These are phyloP conservation scores for Meriones psammophilus DNA, from an alignment of 2,797 vertebrate genomes.

Conservation along the genomic window DNA sequence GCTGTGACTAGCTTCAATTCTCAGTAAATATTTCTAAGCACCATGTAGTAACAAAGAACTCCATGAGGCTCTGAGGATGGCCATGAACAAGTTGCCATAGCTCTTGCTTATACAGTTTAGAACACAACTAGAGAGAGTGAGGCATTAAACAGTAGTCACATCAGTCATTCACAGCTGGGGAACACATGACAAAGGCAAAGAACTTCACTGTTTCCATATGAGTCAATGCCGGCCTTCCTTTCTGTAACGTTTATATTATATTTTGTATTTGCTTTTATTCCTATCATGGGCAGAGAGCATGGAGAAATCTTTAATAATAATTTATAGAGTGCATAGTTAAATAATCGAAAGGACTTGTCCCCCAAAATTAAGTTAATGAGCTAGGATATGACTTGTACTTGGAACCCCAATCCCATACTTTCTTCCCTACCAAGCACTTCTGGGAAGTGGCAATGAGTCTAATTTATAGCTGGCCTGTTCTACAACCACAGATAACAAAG, in stretches of 20 bases:
- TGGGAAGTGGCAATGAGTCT: slow-evolving; percentile 24
- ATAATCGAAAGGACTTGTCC: not conserved
- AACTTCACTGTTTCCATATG: too few species aligned
- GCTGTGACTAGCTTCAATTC: not conserved
- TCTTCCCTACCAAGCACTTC: not conserved
- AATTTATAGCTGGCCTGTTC: slow-evolving; percentile 29
- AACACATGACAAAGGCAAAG: not conserved
- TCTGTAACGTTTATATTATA: not conserved
- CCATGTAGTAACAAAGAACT: slow-evolving; percentile 45
- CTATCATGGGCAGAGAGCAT: not conserved
- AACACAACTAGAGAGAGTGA: not conserved
- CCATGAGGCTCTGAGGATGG: not conserved
- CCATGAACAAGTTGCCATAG: not conserved
- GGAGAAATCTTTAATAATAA: not conserved
- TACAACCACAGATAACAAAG: slow-evolving; percentile 13
- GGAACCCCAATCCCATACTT: slow-evolving; percentile 28
- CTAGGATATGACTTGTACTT: slow-evolving; percentile 43
- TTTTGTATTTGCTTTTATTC: slow-evolving; percentile 8
- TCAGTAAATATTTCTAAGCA: not conserved
- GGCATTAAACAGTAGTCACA: not conserved
- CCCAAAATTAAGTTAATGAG: slow-evolving; percentile 36
- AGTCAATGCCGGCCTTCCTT: not conserved
- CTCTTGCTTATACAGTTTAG: not conserved
- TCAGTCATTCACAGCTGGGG: not conserved
- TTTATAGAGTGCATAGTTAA: slow-evolving; percentile 22